Evolutionary conservation across 2,113 vertebrate genomes (phyloP).

Genomic region (Prionailurus bengalensis): DNA sequence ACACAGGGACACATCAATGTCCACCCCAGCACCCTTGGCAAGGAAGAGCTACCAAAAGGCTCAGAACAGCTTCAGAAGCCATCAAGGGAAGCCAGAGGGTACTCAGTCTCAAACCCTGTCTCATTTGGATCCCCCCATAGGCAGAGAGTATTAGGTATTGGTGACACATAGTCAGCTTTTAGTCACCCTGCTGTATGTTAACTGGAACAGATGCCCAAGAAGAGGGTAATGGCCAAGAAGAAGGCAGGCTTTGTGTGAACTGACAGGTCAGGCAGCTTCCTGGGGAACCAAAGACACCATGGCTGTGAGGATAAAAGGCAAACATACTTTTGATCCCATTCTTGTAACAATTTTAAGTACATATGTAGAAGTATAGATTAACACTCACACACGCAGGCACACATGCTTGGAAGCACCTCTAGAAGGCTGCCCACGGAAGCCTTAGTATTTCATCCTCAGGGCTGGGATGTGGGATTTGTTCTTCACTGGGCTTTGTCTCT

Average conservation of each 20-base stretch:
- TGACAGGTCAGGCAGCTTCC: neutral
- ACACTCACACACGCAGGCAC: rapidly evolving
- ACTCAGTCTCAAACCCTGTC: neutral
- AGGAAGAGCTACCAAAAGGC: neutral
- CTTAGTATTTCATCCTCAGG: neutral
- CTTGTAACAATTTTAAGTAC: neutral
- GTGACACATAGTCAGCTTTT: neutral
- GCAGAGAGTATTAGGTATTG: neutral
- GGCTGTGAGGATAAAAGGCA: neutral
- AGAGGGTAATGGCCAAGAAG: rapidly evolving
- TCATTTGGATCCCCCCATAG: rapidly evolving
- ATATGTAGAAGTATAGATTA: neutral
- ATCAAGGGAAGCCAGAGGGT: rapidly evolving
- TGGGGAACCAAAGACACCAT: neutral
- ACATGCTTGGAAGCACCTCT: neutral
- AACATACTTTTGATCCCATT: neutral
- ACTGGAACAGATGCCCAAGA: neutral
- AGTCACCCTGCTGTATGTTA: neutral
- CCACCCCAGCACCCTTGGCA: rapidly evolving
- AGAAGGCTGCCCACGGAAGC: neutral
- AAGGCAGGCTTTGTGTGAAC: neutral
- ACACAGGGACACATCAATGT: too few relatives aligned
- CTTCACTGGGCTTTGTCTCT: slow-evolving; percentile 44
- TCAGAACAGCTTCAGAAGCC: neutral
- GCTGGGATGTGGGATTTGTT: neutral